These are phyloP conservation scores for Marronus borbonicus DNA, from an alignment of 2,888 invertebrate species.

Conservation along the genomic window DNA sequence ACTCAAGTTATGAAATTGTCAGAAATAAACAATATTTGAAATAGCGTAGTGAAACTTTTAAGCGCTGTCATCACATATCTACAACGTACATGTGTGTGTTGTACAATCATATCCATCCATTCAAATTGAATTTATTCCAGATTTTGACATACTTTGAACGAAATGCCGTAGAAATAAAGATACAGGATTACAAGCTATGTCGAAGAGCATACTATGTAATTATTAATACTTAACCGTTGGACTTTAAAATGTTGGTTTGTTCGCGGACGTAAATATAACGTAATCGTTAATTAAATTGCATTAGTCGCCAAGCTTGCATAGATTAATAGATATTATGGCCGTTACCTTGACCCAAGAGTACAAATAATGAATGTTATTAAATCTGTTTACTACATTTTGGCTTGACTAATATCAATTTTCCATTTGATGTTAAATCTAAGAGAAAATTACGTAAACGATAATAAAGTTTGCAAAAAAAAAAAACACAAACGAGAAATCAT, in stretches of 20 bases:
- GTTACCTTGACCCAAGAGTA: slow-evolving; percentile 29
- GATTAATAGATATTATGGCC: not conserved
- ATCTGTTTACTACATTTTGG: slow-evolving; percentile 1
- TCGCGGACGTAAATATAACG: not conserved
- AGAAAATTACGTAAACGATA: too few relatives aligned
- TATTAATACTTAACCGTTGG: slow-evolving; percentile 1
- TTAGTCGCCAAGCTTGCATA: not conserved
- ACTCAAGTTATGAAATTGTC: too few relatives aligned
- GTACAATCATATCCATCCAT: too few relatives aligned
- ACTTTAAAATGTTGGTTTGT: slow-evolving; percentile 8
- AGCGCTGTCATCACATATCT: too few relatives aligned
- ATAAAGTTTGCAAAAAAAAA: too few relatives aligned
- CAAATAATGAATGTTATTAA: slow-evolving; percentile 23
- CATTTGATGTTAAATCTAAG: too few relatives aligned
- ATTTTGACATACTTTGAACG: too few relatives aligned
- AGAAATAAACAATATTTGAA: too few relatives aligned
- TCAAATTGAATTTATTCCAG: too few relatives aligned
- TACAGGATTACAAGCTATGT: not conserved
- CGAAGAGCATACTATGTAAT: not conserved
- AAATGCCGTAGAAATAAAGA: slow-evolving; percentile 4
- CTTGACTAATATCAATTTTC: not conserved
- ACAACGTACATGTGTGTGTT: too few relatives aligned
- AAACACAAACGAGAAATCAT: too few relatives aligned
- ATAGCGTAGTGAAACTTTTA: too few relatives aligned
- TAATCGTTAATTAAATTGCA: slow-evolving; percentile 17